These are phyloP conservation scores for Stichodactyla mertensii DNA, from an alignment of 64 coral and sea anemone genomes.

Conservation along the genomic window DNA sequence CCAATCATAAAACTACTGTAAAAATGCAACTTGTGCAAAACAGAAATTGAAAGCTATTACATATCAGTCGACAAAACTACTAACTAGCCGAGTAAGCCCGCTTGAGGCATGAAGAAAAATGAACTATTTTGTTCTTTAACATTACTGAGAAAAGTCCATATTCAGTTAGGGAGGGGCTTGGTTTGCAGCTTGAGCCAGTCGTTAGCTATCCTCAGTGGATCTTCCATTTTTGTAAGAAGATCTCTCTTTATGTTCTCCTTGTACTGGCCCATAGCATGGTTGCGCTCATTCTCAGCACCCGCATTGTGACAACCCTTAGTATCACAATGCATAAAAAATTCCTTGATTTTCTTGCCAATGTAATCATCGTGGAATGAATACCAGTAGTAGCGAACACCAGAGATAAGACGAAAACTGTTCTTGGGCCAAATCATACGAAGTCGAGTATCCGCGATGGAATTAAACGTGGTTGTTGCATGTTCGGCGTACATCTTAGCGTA, in stretches of 20 bases:
- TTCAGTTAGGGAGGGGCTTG: constrained; percentile 11
- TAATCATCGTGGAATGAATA: constrained; percentile 11
- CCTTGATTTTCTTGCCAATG: not conserved
- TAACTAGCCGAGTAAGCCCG: too few species aligned
- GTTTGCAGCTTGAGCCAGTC: constrained; percentile 37
- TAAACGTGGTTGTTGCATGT: constrained; percentile 16
- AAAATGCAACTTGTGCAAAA: too few species aligned
- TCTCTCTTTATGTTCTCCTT: not conserved
- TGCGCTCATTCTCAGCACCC: not conserved
- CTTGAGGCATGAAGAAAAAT: too few species aligned
- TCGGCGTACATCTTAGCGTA: constrained; percentile 25
- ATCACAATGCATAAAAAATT: not conserved
- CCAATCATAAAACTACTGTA: too few species aligned
- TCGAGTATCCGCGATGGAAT: constrained; percentile 4
- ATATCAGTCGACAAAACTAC: too few species aligned
- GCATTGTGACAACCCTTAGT: not conserved
- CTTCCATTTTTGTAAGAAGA: constrained; percentile 33
- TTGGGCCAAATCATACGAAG: not conserved
- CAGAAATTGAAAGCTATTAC: too few species aligned
- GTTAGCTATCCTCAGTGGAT: constrained; percentile 31
- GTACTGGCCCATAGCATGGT: constrained; percentile 1
- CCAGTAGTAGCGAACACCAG: not conserved
- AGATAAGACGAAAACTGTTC: too few species aligned
- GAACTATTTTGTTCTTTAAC: too few species aligned
- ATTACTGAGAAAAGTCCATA: not conserved